phyloP scores from a whole-genome alignment of 2,113 vertebrate species.

The Stegostoma tigrinum region DNA sequence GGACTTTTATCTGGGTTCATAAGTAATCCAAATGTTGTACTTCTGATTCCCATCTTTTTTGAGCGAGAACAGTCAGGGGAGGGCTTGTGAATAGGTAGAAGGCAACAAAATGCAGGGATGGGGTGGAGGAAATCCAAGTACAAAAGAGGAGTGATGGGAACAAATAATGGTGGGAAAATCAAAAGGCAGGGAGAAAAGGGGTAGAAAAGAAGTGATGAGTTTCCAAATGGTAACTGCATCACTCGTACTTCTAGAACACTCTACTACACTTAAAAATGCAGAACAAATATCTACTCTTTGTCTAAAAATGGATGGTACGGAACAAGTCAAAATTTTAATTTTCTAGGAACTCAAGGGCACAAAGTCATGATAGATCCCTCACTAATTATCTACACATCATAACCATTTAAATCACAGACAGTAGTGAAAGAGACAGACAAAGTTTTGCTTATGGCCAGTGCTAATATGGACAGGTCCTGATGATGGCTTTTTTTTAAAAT shows the following conservation, averaged over 20 bases:
- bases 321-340: conserved; percentile 20
- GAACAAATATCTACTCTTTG: neutral
- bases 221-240: neutral
- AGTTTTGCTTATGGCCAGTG: neutral
- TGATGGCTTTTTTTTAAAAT: neutral
- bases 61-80: neutral
- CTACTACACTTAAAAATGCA: neutral
- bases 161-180: neutral
- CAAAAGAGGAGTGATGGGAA: too few species aligned
- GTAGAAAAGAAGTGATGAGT: neutral
- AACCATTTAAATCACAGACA: neutral
- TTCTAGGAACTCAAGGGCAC: neutral
- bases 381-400: conserved; percentile 4
- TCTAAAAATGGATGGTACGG: neutral
- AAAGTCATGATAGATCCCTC: neutral
- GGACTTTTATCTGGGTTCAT: neutral
- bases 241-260: neutral
- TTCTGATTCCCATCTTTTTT: neutral
- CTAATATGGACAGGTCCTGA: neutral
- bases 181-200: neutral
- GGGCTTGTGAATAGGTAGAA: neutral
- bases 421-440: neutral
- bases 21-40: neutral
- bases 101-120: too few species aligned
- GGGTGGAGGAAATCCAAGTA: too few species aligned